These are phyloP conservation scores for Tipula unca DNA, from an alignment of 2,888 invertebrate genomes.

Conservation along the genomic window DNA sequence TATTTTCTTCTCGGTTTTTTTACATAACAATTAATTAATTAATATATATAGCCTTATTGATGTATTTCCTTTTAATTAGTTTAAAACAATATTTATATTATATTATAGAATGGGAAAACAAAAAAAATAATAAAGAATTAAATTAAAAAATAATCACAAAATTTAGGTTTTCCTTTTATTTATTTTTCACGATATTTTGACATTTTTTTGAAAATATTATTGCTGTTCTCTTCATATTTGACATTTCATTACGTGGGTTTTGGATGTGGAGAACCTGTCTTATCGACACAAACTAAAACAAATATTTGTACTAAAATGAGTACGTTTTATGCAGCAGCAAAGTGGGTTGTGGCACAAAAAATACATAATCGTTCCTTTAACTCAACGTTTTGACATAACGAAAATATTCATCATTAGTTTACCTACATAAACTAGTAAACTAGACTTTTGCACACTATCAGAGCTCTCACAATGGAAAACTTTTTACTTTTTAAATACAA, in stretches of 20 bases:
- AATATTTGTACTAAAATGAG: not conserved
- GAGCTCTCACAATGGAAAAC: no score
- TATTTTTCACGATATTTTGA: not conserved
- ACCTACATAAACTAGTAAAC: no score
- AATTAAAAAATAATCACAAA: conserved; percentile 8
- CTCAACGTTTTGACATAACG: no score
- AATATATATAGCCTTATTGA: not conserved
- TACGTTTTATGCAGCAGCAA: not conserved
- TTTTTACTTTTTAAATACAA: no score
- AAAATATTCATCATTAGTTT: no score
- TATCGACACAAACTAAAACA: not conserved
- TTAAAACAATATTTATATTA: not conserved
- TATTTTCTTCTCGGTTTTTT: not conserved
- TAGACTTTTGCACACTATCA: no score
- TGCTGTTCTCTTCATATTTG: not conserved
- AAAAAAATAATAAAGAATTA: conserved; percentile 17
- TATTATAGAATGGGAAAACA: conserved; percentile 1
- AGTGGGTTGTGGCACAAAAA: no score
- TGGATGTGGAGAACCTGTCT: not conserved
- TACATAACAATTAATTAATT: not conserved
- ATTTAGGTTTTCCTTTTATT: conserved; percentile 2
- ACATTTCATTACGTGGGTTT: conserved; percentile 14
- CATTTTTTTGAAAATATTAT: conserved; percentile 15
- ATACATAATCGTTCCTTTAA: no score
- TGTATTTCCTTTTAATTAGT: not conserved